Evolutionary conservation across 2,888 invertebrate species (phyloP).

Genomic region (Elmis aenea): DNA sequence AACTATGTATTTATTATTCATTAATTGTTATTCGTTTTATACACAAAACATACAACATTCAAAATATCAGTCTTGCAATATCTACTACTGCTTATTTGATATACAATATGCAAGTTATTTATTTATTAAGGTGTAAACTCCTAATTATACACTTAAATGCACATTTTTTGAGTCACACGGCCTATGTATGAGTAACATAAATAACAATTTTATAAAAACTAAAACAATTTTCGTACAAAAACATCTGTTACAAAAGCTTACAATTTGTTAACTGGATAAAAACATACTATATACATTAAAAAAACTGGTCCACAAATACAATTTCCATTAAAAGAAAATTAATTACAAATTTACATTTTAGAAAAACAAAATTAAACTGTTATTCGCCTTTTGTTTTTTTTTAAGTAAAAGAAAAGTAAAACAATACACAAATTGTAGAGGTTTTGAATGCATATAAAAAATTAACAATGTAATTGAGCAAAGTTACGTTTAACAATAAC

Average conservation of each 20-base stretch:
- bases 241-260: constrained; percentile 12
- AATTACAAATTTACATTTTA: too few species aligned
- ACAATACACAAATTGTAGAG: too few species aligned
- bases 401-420: too few species aligned
- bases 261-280: constrained; percentile 3
- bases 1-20: constrained; percentile 32
- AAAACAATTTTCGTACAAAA: constrained; percentile 19
- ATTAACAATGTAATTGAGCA: too few species aligned
- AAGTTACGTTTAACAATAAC: too few species aligned
- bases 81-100: constrained; percentile 17
- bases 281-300: background rate
- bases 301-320: background rate
- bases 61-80: constrained; percentile 48
- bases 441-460: too few species aligned
- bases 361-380: too few species aligned
- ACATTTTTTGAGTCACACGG: constrained; percentile 47
- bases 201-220: constrained; percentile 15
- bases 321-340: too few species aligned
- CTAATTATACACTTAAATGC: constrained; percentile 41
- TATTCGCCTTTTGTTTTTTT: too few species aligned
- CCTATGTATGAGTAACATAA: constrained; percentile 34
- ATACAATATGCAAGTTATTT: constrained; percentile 1
- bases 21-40: too few species aligned
- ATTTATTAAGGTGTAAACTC: constrained; percentile 8
- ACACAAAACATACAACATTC: constrained; percentile 46